Percentiles rank a stretch among this genome's conserved stretches.
Conservation (phyloP, 2,797 vertebrate species). For the Danio aesculapii region DNA sequence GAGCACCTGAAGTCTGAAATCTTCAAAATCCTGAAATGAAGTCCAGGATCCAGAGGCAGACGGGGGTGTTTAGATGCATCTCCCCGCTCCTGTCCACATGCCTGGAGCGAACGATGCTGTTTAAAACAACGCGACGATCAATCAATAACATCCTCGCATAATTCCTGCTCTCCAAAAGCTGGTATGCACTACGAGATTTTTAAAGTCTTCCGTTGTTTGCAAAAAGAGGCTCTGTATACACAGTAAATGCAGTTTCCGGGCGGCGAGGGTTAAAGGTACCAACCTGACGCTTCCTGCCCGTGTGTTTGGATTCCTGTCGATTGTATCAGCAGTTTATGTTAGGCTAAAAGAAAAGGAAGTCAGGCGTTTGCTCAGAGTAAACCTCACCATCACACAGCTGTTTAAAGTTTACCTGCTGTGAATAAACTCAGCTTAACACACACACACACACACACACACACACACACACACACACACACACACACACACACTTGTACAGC, state of each 20-base stretch:
- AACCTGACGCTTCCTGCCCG: slow-evolving; percentile 59
- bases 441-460: no score
- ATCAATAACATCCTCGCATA: slow-evolving; percentile 24
- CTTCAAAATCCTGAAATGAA: neutral
- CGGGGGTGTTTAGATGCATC: slow-evolving; percentile 10
- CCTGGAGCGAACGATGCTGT: slow-evolving; percentile 19
- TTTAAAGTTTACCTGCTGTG: slow-evolving; percentile 78
- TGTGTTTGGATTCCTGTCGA: slow-evolving; percentile 54
- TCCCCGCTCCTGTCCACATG: neutral
- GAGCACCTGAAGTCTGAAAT: neutral
- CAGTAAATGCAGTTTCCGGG: slow-evolving; percentile 49
- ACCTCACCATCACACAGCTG: slow-evolving; percentile 68
- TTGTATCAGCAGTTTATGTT: slow-evolving; percentile 71
- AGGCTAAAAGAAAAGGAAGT: slow-evolving; percentile 71
- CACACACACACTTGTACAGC: slow-evolving; percentile 38
- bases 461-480: no score
- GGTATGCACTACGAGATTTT: neutral
- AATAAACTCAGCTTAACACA: slow-evolving; percentile 67
- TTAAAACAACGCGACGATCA: slow-evolving; percentile 28
- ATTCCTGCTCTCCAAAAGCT: slow-evolving; percentile 7
- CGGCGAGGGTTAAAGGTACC: slow-evolving; percentile 55
- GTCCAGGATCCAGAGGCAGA: neutral
- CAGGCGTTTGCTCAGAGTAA: slow-evolving; percentile 78
- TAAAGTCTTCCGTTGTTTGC: slow-evolving; percentile 41
- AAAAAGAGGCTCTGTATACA: slow-evolving; percentile 10